Evolutionary conservation across 2,797 vertebrate genomes (phyloP).

Genomic region (Scolopax bukidnonensis): DNA sequence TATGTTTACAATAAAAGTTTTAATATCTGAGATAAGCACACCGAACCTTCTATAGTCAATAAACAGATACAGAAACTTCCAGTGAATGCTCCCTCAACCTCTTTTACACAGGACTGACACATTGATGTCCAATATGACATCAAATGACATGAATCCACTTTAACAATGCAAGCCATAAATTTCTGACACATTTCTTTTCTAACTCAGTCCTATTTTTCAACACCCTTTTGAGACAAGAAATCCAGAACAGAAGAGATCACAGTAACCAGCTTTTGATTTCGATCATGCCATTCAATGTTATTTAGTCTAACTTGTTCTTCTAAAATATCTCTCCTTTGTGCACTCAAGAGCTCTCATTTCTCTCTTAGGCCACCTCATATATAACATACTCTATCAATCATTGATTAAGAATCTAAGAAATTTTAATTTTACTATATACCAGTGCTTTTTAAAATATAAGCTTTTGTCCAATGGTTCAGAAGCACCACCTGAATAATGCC

Average conservation of each 20-base stretch:
- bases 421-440: not conserved
- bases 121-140: not conserved
- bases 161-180: not conserved
- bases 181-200: not conserved
- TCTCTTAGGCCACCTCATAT: not conserved
- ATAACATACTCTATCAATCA: not conserved
- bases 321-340: not conserved
- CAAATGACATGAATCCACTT: not conserved
- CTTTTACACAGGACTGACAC: not conserved
- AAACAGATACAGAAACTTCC: not conserved
- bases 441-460: not conserved
- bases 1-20: not conserved
- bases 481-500: not conserved
- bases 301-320: not conserved
- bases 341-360: not conserved
- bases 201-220: not conserved
- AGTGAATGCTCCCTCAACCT: not conserved
- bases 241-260: not conserved
- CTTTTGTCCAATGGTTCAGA: not conserved
- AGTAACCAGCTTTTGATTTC: not conserved
- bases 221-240: not conserved
- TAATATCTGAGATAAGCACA: not conserved
- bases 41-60: not conserved
- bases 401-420: not conserved
- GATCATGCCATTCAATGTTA: not conserved